These are phyloP conservation scores for Psittacula cyanocephala DNA, from an alignment of 2,113 vertebrate genomes.

Conservation along the genomic window DNA sequence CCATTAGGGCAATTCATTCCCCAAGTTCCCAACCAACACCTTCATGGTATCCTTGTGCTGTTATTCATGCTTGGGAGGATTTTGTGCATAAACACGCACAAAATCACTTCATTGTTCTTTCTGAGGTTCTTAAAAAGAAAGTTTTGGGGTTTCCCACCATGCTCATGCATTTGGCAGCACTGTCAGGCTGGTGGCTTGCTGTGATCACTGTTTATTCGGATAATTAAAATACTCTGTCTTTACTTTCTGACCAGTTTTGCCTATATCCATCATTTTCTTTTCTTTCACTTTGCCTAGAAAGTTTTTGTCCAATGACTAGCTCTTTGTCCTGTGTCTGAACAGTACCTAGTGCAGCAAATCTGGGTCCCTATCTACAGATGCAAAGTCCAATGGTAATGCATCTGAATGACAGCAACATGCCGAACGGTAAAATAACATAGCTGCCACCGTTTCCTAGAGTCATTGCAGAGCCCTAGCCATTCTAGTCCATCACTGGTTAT, in stretches of 20 bases:
- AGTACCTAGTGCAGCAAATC: not conserved
- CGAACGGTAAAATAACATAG: not conserved
- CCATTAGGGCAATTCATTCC: not conserved
- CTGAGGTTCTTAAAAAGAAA: not conserved
- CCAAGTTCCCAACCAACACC: not conserved
- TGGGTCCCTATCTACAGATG: not conserved
- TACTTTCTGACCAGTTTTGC: not conserved
- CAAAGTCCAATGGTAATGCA: not conserved
- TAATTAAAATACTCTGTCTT: not conserved
- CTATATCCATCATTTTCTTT: not conserved
- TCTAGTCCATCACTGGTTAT: not conserved
- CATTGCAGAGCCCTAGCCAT: not conserved
- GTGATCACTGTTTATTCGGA: not conserved
- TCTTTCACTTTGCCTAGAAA: not conserved
- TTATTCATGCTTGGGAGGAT: not conserved
- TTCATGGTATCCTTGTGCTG: not conserved
- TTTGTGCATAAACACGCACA: not conserved
- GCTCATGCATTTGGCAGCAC: not conserved
- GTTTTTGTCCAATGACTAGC: not conserved
- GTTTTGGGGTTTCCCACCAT: not conserved
- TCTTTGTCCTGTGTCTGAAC: not conserved
- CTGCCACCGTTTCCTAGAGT: not conserved
- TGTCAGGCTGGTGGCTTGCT: not conserved
- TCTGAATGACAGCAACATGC: not conserved
- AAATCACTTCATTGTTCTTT: not conserved